phyloP scores from a whole-genome alignment of 2,888 invertebrate genomes.

The Heliconius charithonia region DNA sequence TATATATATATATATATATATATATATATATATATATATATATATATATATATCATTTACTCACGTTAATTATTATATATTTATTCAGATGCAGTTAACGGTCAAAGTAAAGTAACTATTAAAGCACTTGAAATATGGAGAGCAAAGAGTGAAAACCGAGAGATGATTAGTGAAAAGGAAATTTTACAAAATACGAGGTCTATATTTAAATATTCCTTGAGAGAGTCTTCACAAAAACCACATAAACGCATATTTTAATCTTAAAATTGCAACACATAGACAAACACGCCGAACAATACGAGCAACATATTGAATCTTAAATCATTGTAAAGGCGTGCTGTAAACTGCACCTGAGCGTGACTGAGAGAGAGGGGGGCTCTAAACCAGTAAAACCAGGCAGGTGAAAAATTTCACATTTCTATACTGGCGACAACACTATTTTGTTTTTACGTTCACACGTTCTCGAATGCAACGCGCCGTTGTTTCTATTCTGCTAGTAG shows the following conservation, averaged over 20 bases:
- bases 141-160: background rate
- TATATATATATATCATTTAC: no score
- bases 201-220: no score
- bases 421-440: conserved; percentile 56
- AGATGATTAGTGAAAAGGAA: background rate
- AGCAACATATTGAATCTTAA: conserved; percentile 3
- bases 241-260: no score
- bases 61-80: no score
- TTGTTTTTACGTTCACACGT: conserved; percentile 75
- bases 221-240: no score
- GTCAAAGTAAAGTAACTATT: background rate
- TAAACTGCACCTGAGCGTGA: conserved; percentile 10
- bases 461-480: conserved; percentile 61
- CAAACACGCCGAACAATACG: background rate
- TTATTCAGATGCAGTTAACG: background rate
- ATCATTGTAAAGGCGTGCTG: background rate
- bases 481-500: conserved; percentile 63
- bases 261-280: no score
- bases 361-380: conserved; percentile 7
- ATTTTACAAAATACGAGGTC: background rate
- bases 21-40: no score
- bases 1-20: no score
- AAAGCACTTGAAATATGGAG: background rate
- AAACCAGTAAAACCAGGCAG: conserved; percentile 41
- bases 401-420: conserved; percentile 65